Conservation (phyloP, 2,113 vertebrate species). For the Hippocampus abdominalis region DNA sequence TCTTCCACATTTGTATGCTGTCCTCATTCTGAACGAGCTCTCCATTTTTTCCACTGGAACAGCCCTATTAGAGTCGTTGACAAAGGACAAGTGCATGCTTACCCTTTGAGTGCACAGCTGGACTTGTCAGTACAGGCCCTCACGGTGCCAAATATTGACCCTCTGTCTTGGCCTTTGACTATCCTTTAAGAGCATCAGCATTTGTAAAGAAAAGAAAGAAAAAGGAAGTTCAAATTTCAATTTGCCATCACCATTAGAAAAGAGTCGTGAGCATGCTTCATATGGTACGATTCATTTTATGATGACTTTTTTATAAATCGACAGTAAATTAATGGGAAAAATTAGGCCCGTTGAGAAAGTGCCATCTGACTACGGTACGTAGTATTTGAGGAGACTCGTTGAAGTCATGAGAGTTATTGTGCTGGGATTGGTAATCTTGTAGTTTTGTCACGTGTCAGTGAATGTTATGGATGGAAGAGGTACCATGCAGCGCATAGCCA, state of each 20-base stretch:
- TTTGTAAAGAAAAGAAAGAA: not conserved
- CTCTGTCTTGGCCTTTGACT: slow-evolving; percentile 5
- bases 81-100: not conserved
- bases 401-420: not conserved
- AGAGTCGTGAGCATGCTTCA: not conserved
- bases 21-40: not conserved
- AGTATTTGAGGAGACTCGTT: not conserved
- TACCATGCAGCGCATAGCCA: not conserved
- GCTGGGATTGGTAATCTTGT: not conserved
- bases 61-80: not conserved
- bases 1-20: no score
- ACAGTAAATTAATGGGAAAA: not conserved
- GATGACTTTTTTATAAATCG: slow-evolving; percentile 4
- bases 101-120: slow-evolving; percentile 7
- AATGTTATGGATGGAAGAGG: not conserved
- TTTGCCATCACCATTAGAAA: not conserved
- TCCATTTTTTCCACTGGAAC: not conserved
- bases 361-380: not conserved
- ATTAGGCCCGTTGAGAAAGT: not conserved
- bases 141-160: slow-evolving; percentile 12
- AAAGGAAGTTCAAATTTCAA: not conserved
- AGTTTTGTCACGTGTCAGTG: not conserved
- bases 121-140: slow-evolving; percentile 9
- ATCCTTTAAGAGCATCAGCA: not conserved
- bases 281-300: slow-evolving; percentile 12